A percentile compares a stretch with the other conserved stretches of the same genome.
Evolutionary conservation across 2,113 vertebrate genomes (phyloP).

Genomic region (Anhinga anhinga): DNA sequence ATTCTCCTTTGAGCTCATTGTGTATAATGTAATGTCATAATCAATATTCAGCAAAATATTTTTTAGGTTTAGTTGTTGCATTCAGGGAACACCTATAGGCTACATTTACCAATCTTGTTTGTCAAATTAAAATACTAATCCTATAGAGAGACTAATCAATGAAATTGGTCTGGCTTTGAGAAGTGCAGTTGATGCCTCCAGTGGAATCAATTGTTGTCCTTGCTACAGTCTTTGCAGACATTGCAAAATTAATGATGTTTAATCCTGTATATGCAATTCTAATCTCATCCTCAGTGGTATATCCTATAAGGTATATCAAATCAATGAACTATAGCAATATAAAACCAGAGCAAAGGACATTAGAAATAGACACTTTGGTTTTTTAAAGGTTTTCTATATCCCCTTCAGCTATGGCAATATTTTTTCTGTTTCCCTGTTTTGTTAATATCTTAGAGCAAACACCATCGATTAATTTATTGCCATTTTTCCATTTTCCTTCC

Average conservation of each 20-base stretch:
- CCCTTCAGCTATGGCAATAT: neutral
- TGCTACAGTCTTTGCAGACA: neutral
- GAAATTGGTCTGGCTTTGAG: neutral
- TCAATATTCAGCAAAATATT: neutral
- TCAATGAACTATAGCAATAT: neutral
- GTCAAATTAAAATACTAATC: neutral
- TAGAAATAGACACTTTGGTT: neutral
- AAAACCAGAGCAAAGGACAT: neutral
- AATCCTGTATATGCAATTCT: neutral
- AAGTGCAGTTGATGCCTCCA: neutral
- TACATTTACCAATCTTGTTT: neutral
- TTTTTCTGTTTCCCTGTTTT: neutral
- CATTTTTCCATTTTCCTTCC: neutral
- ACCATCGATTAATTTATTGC: neutral
- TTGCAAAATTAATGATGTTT: neutral
- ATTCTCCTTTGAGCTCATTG: neutral
- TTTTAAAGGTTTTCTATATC: neutral
- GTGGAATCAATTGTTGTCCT: neutral
- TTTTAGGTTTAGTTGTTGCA: neutral
- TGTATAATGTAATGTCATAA: neutral
- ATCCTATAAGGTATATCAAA: neutral
- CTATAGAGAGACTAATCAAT: neutral
- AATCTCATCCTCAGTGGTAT: neutral
- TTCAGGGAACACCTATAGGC: neutral
- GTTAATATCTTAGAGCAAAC: neutral